Evolutionary conservation across 2,113 vertebrate species (phyloP).

Genomic region (Megaleporinus macrocephalus): DNA sequence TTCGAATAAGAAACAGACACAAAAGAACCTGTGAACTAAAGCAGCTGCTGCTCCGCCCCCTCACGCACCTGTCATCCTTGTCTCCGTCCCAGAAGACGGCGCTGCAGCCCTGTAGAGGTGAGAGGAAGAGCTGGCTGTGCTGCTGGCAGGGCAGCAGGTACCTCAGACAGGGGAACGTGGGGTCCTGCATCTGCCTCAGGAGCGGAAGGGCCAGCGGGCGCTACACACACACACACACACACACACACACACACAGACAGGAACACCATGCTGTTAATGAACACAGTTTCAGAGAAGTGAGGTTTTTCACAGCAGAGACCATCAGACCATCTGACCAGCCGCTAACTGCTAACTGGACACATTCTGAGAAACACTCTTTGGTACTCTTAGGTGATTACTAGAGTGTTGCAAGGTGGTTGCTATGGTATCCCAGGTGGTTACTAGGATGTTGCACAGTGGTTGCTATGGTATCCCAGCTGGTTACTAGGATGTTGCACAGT

Average conservation of each 20-base stretch:
- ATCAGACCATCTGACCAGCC: no score
- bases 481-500: no score
- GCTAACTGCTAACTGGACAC: no score
- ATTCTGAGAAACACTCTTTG: no score
- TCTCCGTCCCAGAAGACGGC: slow-evolving; percentile 93
- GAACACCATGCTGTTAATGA: no score
- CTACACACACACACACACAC: slow-evolving; percentile 67
- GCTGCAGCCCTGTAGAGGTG: slow-evolving; percentile 83
- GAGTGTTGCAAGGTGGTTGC: no score
- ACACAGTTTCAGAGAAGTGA: no score
- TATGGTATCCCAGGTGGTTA: no score
- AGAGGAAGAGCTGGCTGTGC: slow-evolving; percentile 89
- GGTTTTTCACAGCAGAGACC: no score
- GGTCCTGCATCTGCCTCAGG: slow-evolving; percentile 91
- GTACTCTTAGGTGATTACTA: no score
- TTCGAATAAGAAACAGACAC: not conserved
- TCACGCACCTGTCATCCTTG: slow-evolving; percentile 82
- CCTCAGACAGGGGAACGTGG: slow-evolving; percentile 88
- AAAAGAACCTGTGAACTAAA: not conserved
- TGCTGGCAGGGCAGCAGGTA: slow-evolving; percentile 85
- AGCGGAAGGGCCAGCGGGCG: slow-evolving; percentile 86
- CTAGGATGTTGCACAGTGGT: no score
- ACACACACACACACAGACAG: not conserved
- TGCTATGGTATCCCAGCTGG: no score
- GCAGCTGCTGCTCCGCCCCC: not conserved